Percentiles rank a stretch among this genome's conserved stretches.
These are phyloP conservation scores for Panopea generosa DNA, from an alignment of 2,888 invertebrate species.

Conservation along the genomic window DNA sequence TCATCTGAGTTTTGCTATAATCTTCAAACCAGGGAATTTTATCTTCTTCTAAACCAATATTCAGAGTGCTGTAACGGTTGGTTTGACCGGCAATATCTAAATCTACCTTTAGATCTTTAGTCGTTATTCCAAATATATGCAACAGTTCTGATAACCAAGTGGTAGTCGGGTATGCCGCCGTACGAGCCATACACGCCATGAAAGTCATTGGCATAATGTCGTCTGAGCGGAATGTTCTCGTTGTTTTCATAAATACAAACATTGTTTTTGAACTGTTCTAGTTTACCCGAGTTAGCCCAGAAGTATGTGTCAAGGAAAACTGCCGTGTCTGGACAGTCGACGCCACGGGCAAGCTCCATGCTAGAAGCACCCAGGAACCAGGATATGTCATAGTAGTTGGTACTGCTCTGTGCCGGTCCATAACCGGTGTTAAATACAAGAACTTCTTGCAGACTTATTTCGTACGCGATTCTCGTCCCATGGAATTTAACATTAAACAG, in stretches of 20 bases:
- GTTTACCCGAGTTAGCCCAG: constrained; percentile 56
- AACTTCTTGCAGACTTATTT: constrained; percentile 77
- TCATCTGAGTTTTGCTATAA: constrained; percentile 32
- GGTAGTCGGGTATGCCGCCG: constrained; percentile 69
- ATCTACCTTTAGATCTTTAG: constrained; percentile 78
- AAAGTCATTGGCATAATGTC: constrained; percentile 69
- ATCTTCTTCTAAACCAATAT: constrained; percentile 53
- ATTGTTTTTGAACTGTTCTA: constrained; percentile 54
- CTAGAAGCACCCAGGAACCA: constrained; percentile 70
- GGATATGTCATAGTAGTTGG: constrained; percentile 70
- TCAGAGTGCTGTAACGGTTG: constrained; percentile 69
- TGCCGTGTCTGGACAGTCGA: constrained; percentile 80
- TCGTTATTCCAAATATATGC: constrained; percentile 76
- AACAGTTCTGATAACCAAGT: constrained; percentile 73
- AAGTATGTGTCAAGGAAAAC: constrained; percentile 69
- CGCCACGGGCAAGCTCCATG: constrained; percentile 74
- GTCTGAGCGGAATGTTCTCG: constrained; percentile 70
- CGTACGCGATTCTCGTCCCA: constrained; percentile 75
- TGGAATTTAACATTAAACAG: constrained; percentile 73
- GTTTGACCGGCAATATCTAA: constrained; percentile 71
- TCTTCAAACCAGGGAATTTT: constrained; percentile 46
- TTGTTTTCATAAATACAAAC: constrained; percentile 80
- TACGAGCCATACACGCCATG: constrained; percentile 62
- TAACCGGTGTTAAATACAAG: constrained; percentile 74
- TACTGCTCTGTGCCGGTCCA: constrained; percentile 60